Base-by-base conservation (phyloP, 2,888 invertebrate species). In the Galerucella pusilla region DNA sequence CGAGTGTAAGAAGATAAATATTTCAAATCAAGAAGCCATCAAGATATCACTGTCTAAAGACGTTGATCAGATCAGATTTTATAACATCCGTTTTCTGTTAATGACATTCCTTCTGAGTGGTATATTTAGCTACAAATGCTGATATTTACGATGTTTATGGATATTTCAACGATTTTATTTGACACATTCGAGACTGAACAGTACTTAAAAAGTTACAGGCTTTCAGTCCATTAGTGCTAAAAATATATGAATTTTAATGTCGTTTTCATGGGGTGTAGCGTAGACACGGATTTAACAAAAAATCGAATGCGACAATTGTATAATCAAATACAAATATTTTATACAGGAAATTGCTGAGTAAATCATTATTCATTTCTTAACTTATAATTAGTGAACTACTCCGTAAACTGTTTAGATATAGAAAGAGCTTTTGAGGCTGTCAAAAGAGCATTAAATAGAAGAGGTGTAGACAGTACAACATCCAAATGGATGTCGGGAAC, bases 141-240 rank as follows among this genome's bases (percentile, higher is more conserved):
- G 74, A 79, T 77, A 83, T 83, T 82, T 82, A 83, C 81, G 76
- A 78, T 82, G 82, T 83, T 83, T 83, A 82, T 81, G 79, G 77
- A 72, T 72, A 54, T 63, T 76, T 67, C 68, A 64, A 74, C 68
- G 16, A 72, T 68, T 69, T 76, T 77, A 78, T 78, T 79, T 80
- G 80, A 79, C 80, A 79, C 80, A 80, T 71, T 57, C 57, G 42
- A 59, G 71, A 74, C 75, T 78, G 75, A 77, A 76, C 69, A 67
- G 68, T 66, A 70, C 71, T 75, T n/a, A 45, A 20, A 65, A 65
- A 46, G 46, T 65, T 46, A 65, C 46, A 46, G 20, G 46, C 64
- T 65, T 46, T 65, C 20, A 65, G 46, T 65, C 64, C 46, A 65
- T 65, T 65, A 65, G 46, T 45, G 42, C 42, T 42, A 42, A 20